Evolutionary conservation across 2,113 vertebrate species (phyloP), one percentile per base, ranked within the genome.

Genomic region (Charina bottae): DNA sequence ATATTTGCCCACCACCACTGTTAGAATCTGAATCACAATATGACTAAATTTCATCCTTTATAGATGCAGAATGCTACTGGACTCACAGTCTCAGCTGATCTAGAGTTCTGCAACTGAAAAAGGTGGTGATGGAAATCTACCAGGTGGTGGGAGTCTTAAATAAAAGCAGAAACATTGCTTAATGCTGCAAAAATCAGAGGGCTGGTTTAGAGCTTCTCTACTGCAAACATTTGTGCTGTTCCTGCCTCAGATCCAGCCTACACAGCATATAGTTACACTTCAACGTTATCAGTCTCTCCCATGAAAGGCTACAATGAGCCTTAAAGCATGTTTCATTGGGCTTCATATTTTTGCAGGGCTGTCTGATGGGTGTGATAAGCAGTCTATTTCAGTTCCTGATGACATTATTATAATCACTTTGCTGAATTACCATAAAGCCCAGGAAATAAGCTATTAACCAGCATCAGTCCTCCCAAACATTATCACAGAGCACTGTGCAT

Each of bases 371-470:
- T 37, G 90, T 94, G 90, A 85, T 90, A 90, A 28, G 88, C 83
- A 78, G 94, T 95, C 92, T 96, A 78, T 95, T 95, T 96, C 93
- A 93, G 94, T 94, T 94, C 91, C 95, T 93, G 94, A 93, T 92
- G 93, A 92, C 94, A 95, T 94, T 96, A 95, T 95, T 95, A 89
- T 92, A 92, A 89, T 93, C 58, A 94, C 89, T 95, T 91, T 83
- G 88, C 87, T 93, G 91, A 92, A 97, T 97, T 95, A 96, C 92
- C 96, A 97, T 95, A 96, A 97, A 97, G 93, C 94, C 94, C 94
- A 96, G 96, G 96, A 98, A 98, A 97, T 95, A 96, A 96, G 96
- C 97, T 94, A 97, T 97, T 97, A 97, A 95, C 95, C 94, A 94
- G 95, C 95, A 96, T 96, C 94, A 87, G 95, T 94, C 96, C 96